Evolutionary conservation across 92 coral and sea anemone genomes (phyloP).

Genomic region (Blastomussa wellsi): DNA sequence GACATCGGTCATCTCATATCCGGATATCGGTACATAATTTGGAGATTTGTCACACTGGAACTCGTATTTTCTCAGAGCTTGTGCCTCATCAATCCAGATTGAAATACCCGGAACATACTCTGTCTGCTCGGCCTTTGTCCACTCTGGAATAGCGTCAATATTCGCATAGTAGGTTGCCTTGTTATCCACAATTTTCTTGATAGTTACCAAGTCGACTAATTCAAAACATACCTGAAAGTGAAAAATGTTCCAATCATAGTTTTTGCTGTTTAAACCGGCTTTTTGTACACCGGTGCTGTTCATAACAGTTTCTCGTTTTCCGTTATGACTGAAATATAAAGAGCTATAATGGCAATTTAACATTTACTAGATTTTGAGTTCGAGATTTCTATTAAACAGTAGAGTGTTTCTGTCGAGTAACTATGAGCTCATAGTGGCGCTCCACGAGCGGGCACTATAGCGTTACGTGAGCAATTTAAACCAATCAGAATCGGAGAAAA

Average conservation of each 20-base stretch:
- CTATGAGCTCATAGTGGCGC: too few relatives aligned
- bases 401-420: too few relatives aligned
- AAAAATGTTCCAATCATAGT: background rate
- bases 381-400: too few relatives aligned
- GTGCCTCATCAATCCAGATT: slow-evolving; percentile 77
- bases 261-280: background rate
- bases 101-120: slow-evolving; percentile 77
- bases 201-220: slow-evolving; percentile 72
- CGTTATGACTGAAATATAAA: too few relatives aligned
- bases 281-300: background rate
- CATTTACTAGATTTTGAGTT: too few relatives aligned
- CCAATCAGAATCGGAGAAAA: too few relatives aligned
- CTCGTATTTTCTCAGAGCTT: slow-evolving; percentile 74
- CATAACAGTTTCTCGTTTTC: background rate
- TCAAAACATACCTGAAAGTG: slow-evolving; percentile 82
- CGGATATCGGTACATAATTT: slow-evolving; percentile 66
- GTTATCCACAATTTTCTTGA: slow-evolving; percentile 72
- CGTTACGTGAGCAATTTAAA: too few relatives aligned
- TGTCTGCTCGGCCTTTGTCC: slow-evolving; percentile 65
- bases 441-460: too few relatives aligned
- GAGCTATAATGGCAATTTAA: too few relatives aligned
- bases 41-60: slow-evolving; percentile 73
- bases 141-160: slow-evolving; percentile 68
- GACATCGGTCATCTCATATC: slow-evolving; percentile 64
- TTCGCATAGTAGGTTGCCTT: slow-evolving; percentile 76